Evolutionary conservation across 2,888 invertebrate species (phyloP).

Genomic region (Eulithis prunata): DNA sequence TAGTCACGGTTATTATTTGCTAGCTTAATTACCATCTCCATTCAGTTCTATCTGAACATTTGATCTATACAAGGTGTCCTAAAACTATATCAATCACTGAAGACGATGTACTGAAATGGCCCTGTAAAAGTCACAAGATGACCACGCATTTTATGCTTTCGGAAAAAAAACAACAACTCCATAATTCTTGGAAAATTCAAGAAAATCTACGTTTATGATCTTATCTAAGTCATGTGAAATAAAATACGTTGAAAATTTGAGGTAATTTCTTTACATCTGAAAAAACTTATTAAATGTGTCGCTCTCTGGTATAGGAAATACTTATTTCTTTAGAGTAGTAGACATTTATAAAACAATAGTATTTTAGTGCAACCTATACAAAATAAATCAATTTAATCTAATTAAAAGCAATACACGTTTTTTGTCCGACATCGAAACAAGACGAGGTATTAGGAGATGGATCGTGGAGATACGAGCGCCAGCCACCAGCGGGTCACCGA

Average conservation of each 20-base stretch:
- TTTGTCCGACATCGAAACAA: constrained; percentile 80
- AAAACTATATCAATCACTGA: not conserved
- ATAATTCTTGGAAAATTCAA: too few species aligned
- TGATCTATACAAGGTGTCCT: constrained; percentile 54
- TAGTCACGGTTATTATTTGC: constrained; percentile 72
- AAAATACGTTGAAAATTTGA: too few species aligned
- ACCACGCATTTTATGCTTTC: too few species aligned
- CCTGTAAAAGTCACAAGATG: too few species aligned
- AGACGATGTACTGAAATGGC: too few species aligned
- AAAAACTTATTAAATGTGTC: too few species aligned
- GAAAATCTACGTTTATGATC: too few species aligned
- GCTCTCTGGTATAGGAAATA: too few species aligned
- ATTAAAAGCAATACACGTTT: constrained; percentile 84
- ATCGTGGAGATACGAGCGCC: constrained; percentile 75
- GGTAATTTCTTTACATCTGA: too few species aligned
- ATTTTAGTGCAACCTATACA: constrained; percentile 42
- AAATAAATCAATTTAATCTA: constrained; percentile 84
- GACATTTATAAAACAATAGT: not conserved
- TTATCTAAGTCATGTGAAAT: too few species aligned
- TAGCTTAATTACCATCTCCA: constrained; percentile 76
- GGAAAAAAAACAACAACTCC: too few species aligned
- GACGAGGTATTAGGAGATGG: constrained; percentile 80
- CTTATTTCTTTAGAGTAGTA: too few species aligned
- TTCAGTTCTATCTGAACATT: constrained; percentile 64
- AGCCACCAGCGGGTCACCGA: constrained; percentile 78